Conservation (phyloP, 2,888 invertebrate species). For the Pachycephus smyrnensis region DNA sequence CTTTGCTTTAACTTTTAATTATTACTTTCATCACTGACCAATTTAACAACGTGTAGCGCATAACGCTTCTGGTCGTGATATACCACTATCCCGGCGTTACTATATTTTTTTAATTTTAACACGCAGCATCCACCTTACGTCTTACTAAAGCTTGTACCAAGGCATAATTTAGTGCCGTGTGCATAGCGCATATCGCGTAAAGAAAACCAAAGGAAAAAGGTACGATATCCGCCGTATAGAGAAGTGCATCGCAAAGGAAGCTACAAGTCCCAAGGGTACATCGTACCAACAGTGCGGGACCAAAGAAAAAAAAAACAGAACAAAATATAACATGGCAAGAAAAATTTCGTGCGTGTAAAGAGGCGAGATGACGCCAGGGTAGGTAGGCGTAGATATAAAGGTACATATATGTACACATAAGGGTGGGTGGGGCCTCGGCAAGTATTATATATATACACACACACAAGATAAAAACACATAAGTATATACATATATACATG, state of each 20-base stretch:
- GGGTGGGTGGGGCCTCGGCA: constrained; percentile 37
- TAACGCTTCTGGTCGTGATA: neutral
- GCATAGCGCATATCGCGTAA: neutral
- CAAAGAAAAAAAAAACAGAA: constrained; percentile 16
- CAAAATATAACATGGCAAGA: constrained; percentile 17
- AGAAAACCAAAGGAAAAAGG: neutral
- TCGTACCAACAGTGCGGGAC: constrained; percentile 19
- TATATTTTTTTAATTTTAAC: neutral
- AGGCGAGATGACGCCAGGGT: constrained; percentile 40
- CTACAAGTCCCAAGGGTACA: neutral
- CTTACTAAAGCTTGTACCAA: neutral
- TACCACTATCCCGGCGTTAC: neutral
- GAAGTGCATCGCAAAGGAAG: neutral
- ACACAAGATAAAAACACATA: constrained; percentile 4
- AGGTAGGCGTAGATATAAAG: neutral
- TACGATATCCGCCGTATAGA: neutral
- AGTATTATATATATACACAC: constrained; percentile 37
- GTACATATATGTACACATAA: neutral
- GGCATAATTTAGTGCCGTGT: neutral
- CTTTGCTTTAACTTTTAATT: neutral
- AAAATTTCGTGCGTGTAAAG: constrained; percentile 45
- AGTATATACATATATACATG: neutral
- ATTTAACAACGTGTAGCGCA: neutral
- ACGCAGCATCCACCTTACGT: neutral
- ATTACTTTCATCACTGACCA: neutral